Evolutionary conservation across 2,888 invertebrate species (phyloP).

Genomic region (Acronicta psi): DNA sequence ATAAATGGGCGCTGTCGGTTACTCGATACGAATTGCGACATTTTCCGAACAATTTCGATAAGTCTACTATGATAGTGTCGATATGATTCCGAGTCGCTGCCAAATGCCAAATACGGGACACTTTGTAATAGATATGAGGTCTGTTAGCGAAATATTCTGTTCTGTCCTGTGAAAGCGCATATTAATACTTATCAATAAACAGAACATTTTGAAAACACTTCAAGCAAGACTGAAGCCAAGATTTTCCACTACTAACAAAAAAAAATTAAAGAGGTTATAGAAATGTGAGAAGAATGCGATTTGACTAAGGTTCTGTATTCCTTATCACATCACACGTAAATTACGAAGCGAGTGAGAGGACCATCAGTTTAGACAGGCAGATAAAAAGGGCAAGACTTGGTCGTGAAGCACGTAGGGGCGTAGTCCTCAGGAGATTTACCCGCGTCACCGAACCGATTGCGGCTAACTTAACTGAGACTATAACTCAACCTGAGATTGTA

Average conservation of each 20-base stretch:
- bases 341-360: conserved; percentile 13
- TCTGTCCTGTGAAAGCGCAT: conserved; percentile 26
- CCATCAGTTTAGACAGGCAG: conserved; percentile 9
- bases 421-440: conserved; percentile 66
- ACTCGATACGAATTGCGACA: conserved; percentile 58
- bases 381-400: conserved; percentile 22
- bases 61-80: conserved; percentile 55
- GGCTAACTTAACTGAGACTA: conserved; percentile 56
- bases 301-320: conserved; percentile 9
- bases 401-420: conserved; percentile 53
- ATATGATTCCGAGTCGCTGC: conserved; percentile 45
- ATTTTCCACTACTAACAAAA: conserved; percentile 17
- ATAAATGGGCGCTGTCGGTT: conserved; percentile 54
- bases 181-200: conserved; percentile 19
- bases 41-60: conserved; percentile 59
- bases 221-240: conserved; percentile 28
- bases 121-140: conserved; percentile 43
- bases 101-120: conserved; percentile 51
- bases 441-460: conserved; percentile 60
- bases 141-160: conserved; percentile 31
- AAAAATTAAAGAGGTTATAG: conserved; percentile 17
- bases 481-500: conserved; percentile 47
- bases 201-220: conserved; percentile 36
- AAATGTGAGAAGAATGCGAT: conserved; percentile 20
- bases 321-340: conserved; percentile 31